These are phyloP conservation scores for zebrafish (Danio rerio) DNA, from an alignment of 2,113 vertebrate species.

Conservation along the genomic window GRCz12tu NC_133176.1:27442001-27442500, in stretches of 20 bases:
- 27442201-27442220: background rate
- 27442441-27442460: constrained; percentile 84
- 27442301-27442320: constrained; percentile 5
- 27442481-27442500: constrained; percentile 62
- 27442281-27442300: constrained; percentile 1
- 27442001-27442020: too few species aligned
- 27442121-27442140: background rate
- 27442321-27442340: constrained; percentile 34
- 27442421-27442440: constrained; percentile 80
- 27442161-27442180: background rate
- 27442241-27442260: constrained; percentile 9
- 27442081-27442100: background rate
- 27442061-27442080: background rate
- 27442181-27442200: constrained; percentile 6
- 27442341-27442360: constrained; percentile 15
- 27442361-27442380: background rate
- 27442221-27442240: constrained; percentile 33
- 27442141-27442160: background rate
- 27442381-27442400: constrained; percentile 22
- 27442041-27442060: background rate
- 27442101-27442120: background rate
- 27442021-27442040: background rate
- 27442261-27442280: constrained; percentile 22
- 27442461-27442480: constrained; percentile 79
- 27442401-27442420: constrained; percentile 38